Base-by-base conservation (phyloP, 2,797 vertebrate genomes). In the Clarias platycephalus region DNA sequence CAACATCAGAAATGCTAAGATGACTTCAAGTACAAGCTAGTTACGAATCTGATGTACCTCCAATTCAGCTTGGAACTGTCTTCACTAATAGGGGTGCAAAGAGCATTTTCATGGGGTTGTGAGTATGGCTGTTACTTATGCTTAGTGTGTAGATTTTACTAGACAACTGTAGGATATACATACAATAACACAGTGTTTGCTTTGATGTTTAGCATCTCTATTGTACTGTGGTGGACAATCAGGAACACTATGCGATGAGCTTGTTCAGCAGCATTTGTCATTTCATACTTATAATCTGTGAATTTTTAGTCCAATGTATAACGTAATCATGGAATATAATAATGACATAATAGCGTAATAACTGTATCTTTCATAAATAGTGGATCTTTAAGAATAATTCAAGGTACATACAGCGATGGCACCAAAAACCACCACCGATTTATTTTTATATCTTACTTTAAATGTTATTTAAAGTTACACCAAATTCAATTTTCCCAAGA, bases 121-220 rank as follows among this genome's bases (percentile, higher is more conserved):
- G 40, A 66, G 78, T 80, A 66, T 64, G 60, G 40, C 16, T 66
- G 16, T 64, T 66, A 31, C 22, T 80, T 10, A 66, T 64, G 37
- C 37, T 66, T 49, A 40, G 22, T 26, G 34, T 79, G 76, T n/a
- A 40, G 37, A 28, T 37, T 53, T 28, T 64, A 64, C 44, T 18
- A 28, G n/a, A 44, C 24, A 77, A 7, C 5, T 15, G 28, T 24
- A 15, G 10, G 24, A 20, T 1, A 44, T 49, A 37, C 12, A 78
- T n/a, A 16, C 49, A 10, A 64, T 37, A 37, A 37, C 34, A 37
- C 34, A 37, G 4, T 44, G 24, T 37, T 0, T 10, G 26, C 53
- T 63, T 49, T 40, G 16, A 31, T 26, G 2, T 49, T 26, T 53
- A 31, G 37, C 20, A 31, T 64, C 26, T 31, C 58, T 63, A 26